Base-by-base conservation (phyloP, 2,797 vertebrate species). In the Podarcis siculus region DNA sequence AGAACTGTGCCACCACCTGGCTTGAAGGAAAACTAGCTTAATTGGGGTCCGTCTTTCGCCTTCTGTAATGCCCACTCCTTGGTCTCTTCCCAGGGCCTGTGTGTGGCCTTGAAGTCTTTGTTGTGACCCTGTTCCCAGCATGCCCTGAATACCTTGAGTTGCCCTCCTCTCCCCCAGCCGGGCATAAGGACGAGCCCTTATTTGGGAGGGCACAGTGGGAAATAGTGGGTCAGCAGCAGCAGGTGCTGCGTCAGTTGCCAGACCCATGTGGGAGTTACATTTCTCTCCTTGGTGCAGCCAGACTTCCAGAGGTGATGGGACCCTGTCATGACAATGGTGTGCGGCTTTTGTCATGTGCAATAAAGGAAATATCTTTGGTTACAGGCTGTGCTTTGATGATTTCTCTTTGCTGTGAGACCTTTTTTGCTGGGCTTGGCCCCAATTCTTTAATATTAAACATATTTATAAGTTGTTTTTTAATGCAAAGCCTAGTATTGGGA, bases 301-400 rank as follows among this genome's bases (percentile, higher is more conserved):
- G 66, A n/a, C 25, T 71, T 83, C 8, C 67, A 39, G 45, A 32
- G 66, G 82, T 73, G 58, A 32, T 30, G 82, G 69, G 69, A 35
- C 37, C 27, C 35, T 3, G 79, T 32, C 69, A 73, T 64, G 79
- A 58, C 76, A 9, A 35, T 39, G 35, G 30, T 55, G 61, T 76
- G 58, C 17, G 37, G 23, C 76, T 71, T n/a, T 66, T 66, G 67
- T 66, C 58, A 55, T 80, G 82, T 76, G 61, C 69, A 89, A 85
- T 89, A 89, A 89, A 89, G 79, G 72, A 82, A 58, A 35, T 69
- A 6, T 76, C 9, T 88, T 85, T 85, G 37, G 58, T 27, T 64
- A 75, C 55, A 58, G 5, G 27, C 27, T 25, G 19, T 69, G 25
- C 19, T 30, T 73, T 73, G 17, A 32, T 35, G 17, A n/a, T 81